A percentile compares a stretch with the other conserved stretches of the same genome.
Conservation (phyloP, 2,797 vertebrate species). For the Cossypha heuglini region DNA sequence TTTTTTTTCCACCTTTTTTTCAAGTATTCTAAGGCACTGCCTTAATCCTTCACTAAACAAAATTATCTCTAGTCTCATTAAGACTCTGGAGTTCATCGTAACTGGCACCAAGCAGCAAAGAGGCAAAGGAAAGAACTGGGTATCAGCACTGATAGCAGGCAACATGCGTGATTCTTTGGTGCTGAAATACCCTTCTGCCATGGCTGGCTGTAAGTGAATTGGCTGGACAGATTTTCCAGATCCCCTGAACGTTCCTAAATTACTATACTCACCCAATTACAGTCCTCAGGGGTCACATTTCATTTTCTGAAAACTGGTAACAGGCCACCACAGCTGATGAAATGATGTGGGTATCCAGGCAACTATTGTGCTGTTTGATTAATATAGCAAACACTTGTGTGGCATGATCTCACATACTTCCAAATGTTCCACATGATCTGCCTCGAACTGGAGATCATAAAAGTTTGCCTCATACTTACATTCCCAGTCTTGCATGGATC, state of each 20-base stretch:
- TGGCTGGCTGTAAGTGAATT: neutral
- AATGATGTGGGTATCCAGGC: slow-evolving; percentile 64
- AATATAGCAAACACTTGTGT: slow-evolving; percentile 27
- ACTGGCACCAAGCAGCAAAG: slow-evolving; percentile 2
- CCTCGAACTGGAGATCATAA: neutral
- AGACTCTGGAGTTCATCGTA: slow-evolving; percentile 50
- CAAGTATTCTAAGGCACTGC: neutral
- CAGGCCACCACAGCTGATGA: slow-evolving; percentile 67
- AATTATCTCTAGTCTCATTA: slow-evolving; percentile 57
- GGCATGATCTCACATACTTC: neutral
- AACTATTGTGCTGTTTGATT: slow-evolving; percentile 56
- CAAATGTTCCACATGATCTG: slow-evolving; percentile 13
- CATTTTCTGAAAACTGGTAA: slow-evolving; percentile 71
- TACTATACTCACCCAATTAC: slow-evolving; percentile 64
- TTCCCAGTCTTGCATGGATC: neutral
- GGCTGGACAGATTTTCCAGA: slow-evolving; percentile 64
- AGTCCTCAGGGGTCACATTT: slow-evolving; percentile 67
- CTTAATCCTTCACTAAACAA: slow-evolving; percentile 51
- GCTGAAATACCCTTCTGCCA: slow-evolving; percentile 4
- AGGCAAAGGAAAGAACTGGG: slow-evolving; percentile 6
- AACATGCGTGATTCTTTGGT: neutral
- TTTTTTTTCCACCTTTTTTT: neutral
- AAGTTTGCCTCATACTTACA: neutral
- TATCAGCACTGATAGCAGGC: slow-evolving; percentile 28
- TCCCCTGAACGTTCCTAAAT: slow-evolving; percentile 62